Evolutionary conservation across 2,113 vertebrate species (phyloP), one percentile per base, ranked within the genome.

Genomic region (Marcusenius ussheri): DNA sequence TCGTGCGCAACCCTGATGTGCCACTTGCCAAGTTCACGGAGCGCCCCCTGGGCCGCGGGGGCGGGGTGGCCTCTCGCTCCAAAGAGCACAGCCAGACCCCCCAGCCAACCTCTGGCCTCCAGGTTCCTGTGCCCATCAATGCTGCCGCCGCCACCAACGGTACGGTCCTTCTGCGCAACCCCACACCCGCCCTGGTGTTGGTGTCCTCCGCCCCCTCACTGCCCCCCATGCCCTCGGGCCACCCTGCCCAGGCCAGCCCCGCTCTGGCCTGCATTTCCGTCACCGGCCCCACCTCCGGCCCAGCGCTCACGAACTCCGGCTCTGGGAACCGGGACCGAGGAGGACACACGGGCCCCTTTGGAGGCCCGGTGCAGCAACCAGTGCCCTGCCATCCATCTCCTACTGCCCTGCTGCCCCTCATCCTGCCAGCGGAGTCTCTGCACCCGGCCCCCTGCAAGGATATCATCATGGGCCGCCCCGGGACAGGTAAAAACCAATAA

Each of bases 391-490:
- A 98, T 91, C 97, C 97, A 5, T 97, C 97, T 88, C 97, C 97
- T 1, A 97, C 97, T 0, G 97, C 97, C 84, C 95, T 98, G 91
- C 94, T 98, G 91, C 97, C 97, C 0, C 95, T 98, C 89, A 96
- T 98, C 91, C 96, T 98, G 89, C 97, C 97, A 21, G 95, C 96
- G 3, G 97, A 97, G 93, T 97, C 95, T 88, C 94, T 96, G 91
- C 97, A 98, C 91, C 97, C 97, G 0, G 95, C 95, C 1, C 97
- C 97, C 19, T 96, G 97, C 91, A 98, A 97, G 92, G 97, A 98
- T 92, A 97, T 98, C 93, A 97, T 98, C 93, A 98, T 98, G 97
- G 97, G 97, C 91, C 96, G 97, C 27, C 97, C 97, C 27, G 97
- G 97, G 91, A 98, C 97, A 95, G 97, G 97, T 98, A 96, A 96